Conservation (phyloP, 2,113 vertebrate species). For the Irena cyanogastra region DNA sequence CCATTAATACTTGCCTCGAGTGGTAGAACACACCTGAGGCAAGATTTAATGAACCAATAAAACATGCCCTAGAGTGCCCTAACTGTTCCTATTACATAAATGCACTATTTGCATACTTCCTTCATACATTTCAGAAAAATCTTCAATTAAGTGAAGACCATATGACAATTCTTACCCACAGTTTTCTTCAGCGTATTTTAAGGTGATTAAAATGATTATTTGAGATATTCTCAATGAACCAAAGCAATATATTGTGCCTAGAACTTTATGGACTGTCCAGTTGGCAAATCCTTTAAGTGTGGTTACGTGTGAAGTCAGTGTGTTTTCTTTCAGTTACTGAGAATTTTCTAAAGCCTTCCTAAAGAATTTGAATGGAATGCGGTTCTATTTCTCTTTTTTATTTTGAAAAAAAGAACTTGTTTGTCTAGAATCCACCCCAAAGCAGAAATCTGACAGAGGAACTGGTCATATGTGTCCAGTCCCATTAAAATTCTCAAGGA, state of each 20-base stretch:
- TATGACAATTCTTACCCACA: conserved; percentile 49
- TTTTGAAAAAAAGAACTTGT: not conserved
- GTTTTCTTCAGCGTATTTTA: conserved; percentile 52
- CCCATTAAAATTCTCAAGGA: not conserved
- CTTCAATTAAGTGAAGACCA: conserved; percentile 71
- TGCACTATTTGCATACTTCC: conserved; percentile 66
- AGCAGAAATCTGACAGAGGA: not conserved
- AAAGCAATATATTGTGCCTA: not conserved
- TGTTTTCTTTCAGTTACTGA: not conserved
- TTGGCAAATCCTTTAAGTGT: not conserved
- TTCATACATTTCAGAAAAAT: conserved; percentile 66
- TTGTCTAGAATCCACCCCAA: not conserved
- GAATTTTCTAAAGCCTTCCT: not conserved
- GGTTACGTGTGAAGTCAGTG: not conserved
- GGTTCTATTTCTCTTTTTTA: not conserved
- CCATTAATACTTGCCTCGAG: conserved; percentile 80
- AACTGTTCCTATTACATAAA: conserved; percentile 74
- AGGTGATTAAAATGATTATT: conserved; percentile 43
- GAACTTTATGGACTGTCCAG: not conserved
- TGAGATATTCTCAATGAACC: not conserved
- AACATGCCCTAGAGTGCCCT: conserved; percentile 74
- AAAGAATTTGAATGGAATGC: not conserved
- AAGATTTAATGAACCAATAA: conserved; percentile 81
- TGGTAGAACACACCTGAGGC: conserved; percentile 78
- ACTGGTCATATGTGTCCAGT: not conserved